Percentiles rank a stretch among this genome's conserved stretches.
Evolutionary conservation across 1,140 invertebrate species (phyloP).

Genomic region (Brachionus sp.): DNA sequence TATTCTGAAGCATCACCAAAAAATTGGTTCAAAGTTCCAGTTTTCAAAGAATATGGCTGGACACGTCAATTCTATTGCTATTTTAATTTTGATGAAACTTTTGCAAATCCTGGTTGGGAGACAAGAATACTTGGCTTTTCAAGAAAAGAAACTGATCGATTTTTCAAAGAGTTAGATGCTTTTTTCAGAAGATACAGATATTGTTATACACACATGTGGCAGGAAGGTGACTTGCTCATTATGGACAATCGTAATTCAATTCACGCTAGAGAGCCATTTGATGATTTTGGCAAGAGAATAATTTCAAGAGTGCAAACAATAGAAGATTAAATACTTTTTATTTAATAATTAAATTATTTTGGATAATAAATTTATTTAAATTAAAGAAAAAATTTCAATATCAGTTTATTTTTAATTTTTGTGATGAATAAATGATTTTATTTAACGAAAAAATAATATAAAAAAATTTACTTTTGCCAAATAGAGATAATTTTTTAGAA

Average conservation of each 20-base stretch:
- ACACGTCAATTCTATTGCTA: not conserved
- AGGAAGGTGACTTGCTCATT: not conserved
- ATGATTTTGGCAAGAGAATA: not conserved
- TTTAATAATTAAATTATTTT: too few relatives aligned
- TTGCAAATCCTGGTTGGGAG: not conserved
- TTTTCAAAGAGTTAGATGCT: not conserved
- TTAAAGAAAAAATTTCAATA: not conserved
- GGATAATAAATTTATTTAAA: too few relatives aligned
- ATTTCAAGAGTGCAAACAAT: not conserved
- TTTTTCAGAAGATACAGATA: not conserved
- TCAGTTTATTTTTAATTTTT: not conserved
- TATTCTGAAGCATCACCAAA: not conserved
- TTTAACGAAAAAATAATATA: not conserved
- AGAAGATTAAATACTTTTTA: conserved; percentile 1
- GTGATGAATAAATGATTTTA: too few relatives aligned
- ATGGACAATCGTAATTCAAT: not conserved
- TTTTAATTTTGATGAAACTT: conserved; percentile 1
- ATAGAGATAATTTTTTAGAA: not conserved
- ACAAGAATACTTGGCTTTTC: not conserved
- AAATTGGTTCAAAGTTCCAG: not conserved
- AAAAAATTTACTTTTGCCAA: not conserved
- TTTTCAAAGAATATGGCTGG: not conserved
- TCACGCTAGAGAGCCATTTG: not conserved
- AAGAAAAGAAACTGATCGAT: not conserved
- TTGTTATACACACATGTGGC: not conserved